Conservation (phyloP, 2,888 invertebrate species). For the Idaea biselata region DNA sequence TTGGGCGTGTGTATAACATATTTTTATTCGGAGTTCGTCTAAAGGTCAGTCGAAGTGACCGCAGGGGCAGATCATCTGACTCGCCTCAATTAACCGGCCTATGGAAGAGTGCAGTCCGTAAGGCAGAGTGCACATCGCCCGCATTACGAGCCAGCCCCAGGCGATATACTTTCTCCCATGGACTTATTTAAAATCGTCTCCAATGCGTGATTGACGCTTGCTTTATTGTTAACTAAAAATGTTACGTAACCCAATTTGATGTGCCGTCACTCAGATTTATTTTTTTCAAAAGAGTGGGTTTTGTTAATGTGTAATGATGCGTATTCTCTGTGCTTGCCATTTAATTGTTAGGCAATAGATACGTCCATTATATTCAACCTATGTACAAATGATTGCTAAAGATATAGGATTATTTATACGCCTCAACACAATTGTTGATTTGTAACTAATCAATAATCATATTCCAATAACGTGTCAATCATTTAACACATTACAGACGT, state of each 20-base stretch:
- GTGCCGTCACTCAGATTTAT: conserved; percentile 65
- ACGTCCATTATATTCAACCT: conserved; percentile 61
- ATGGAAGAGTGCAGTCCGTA: conserved; percentile 33
- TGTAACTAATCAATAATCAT: conserved; percentile 10
- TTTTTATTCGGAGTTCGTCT: conserved; percentile 36
- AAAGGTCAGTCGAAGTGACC: conserved; percentile 44
- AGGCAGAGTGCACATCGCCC: conserved; percentile 34
- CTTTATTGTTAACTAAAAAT: conserved; percentile 62
- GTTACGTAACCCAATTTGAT: conserved; percentile 69
- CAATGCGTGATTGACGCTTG: conserved; percentile 67
- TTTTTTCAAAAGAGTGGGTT: conserved; percentile 63
- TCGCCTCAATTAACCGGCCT: conserved; percentile 57
- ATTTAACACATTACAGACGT: conserved; percentile 3
- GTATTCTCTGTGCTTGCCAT: conserved; percentile 73
- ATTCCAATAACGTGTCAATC: conserved; percentile 4
- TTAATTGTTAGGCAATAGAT: conserved; percentile 73
- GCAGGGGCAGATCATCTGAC: conserved; percentile 39
- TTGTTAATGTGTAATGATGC: conserved; percentile 75
- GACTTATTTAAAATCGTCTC: conserved; percentile 78
- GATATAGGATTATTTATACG: conserved; percentile 40
- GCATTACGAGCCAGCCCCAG: conserved; percentile 52
- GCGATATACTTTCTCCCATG: conserved; percentile 71
- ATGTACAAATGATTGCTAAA: conserved; percentile 57
- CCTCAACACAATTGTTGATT: conserved; percentile 14
- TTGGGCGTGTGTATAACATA: conserved; percentile 24